These are phyloP conservation scores for Cheirogaleus major DNA, from an alignment of 2,797 vertebrate genomes.

Conservation along the genomic window DNA sequence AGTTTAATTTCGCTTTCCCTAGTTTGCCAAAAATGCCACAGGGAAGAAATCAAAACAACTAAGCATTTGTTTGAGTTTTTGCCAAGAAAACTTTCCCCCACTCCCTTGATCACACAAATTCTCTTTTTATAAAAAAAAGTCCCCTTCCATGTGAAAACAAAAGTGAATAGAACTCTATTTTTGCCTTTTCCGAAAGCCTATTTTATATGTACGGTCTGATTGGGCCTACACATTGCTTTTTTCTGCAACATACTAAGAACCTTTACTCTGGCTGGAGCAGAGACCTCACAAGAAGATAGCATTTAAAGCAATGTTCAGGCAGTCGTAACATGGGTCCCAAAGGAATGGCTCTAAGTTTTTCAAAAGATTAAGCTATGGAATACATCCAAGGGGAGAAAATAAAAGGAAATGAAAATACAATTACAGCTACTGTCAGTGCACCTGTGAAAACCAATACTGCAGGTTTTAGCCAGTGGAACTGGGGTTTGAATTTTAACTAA, in stretches of 20 bases:
- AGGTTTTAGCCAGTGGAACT: not conserved
- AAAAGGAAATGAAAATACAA: constrained; percentile 41
- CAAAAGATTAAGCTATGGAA: constrained; percentile 63
- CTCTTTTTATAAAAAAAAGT: constrained; percentile 57
- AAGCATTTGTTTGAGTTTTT: constrained; percentile 81
- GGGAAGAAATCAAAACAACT: constrained; percentile 81
- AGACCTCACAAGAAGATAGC: constrained; percentile 68
- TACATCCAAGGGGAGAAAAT: not conserved
- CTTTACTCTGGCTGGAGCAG: not conserved
- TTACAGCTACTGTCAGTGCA: constrained; percentile 44
- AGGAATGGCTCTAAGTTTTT: not conserved
- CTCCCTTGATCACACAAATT: constrained; percentile 67
- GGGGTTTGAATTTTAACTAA: constrained; percentile 33
- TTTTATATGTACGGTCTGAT: constrained; percentile 49
- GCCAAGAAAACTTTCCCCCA: constrained; percentile 75
- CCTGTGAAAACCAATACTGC: constrained; percentile 59
- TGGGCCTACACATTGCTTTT: not conserved
- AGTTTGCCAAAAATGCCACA: constrained; percentile 81
- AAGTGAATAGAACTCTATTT: constrained; percentile 67
- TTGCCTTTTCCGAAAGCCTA: constrained; percentile 65
- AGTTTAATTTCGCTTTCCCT: constrained; percentile 80
- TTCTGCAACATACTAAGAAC: not conserved
- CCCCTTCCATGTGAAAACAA: constrained; percentile 67
- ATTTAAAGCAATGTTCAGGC: constrained; percentile 55
- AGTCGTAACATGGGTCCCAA: constrained; percentile 56